These are phyloP conservation scores for Parapristionchus giblindavisi DNA, from an alignment of 2,888 invertebrate genomes.

Conservation along the genomic window DNA sequence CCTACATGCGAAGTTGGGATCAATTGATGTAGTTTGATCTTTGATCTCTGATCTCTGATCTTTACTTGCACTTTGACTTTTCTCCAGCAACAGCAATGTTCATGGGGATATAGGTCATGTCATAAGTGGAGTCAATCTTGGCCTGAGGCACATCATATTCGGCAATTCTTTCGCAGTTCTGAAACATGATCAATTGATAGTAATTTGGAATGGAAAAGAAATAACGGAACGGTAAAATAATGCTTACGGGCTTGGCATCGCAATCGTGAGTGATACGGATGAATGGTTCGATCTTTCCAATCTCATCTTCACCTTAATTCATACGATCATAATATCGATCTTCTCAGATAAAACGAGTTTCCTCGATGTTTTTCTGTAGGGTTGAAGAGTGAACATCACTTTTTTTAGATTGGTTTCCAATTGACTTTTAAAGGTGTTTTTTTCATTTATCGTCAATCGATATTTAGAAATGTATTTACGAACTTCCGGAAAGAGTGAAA, in stretches of 20 bases:
- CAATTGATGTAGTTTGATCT: slow-evolving; percentile 4
- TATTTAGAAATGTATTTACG: not conserved
- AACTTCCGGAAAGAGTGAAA: slow-evolving; percentile 5
- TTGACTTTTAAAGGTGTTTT: too few relatives aligned
- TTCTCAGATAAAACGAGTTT: too few relatives aligned
- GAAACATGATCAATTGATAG: too few relatives aligned
- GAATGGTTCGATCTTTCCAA: slow-evolving; percentile 20
- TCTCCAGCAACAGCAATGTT: slow-evolving; percentile 26
- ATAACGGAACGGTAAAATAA: not conserved
- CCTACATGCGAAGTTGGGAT: slow-evolving; percentile 11
- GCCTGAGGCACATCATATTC: slow-evolving; percentile 32
- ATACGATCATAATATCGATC: too few relatives aligned
- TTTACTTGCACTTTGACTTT: slow-evolving; percentile 34
- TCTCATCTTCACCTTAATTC: slow-evolving; percentile 29
- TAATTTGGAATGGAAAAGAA: too few relatives aligned
- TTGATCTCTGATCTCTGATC: slow-evolving; percentile 16
- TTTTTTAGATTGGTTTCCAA: too few relatives aligned
- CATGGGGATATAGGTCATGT: slow-evolving; percentile 34
- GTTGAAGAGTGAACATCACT: not conserved
- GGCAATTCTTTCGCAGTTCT: slow-evolving; percentile 35
- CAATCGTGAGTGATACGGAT: slow-evolving; percentile 32
- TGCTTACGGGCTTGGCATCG: slow-evolving; percentile 33
- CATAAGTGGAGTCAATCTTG: slow-evolving; percentile 27
- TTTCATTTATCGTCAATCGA: too few relatives aligned
- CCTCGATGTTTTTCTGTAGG: not conserved